Conservation (phyloP, 2,113 vertebrate genomes). For the Dendropsophus ebraccatus region DNA sequence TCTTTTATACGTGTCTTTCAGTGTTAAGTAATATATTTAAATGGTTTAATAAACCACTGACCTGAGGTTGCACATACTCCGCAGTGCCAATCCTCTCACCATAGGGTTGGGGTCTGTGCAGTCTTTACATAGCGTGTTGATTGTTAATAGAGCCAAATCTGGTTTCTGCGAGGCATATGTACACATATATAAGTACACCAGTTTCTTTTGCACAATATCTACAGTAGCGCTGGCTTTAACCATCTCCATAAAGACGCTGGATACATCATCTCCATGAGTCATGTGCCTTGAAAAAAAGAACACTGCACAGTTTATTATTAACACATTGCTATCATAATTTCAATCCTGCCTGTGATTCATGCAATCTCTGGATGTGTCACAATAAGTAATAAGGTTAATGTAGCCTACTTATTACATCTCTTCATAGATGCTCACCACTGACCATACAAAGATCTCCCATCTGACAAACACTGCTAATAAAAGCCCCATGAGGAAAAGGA, state of each 20-base stretch:
- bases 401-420: too few relatives aligned
- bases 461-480: too few relatives aligned
- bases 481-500: too few relatives aligned
- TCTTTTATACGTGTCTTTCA: not conserved
- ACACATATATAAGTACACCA: constrained; percentile 92
- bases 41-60: constrained; percentile 54
- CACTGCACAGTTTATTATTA: not conserved
- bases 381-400: too few relatives aligned
- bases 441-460: too few relatives aligned
- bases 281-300: constrained; percentile 77
- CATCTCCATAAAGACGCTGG: constrained; percentile 92
- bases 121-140: constrained; percentile 92
- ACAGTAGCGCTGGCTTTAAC: constrained; percentile 91
- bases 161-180: constrained; percentile 87
- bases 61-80: constrained; percentile 93
- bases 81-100: constrained; percentile 89
- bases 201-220: constrained; percentile 92
- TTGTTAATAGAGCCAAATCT: constrained; percentile 88
- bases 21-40: not conserved
- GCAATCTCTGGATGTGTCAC: too few relatives aligned
- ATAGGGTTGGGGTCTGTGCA: constrained; percentile 92
- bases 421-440: too few relatives aligned
- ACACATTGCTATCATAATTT: too few relatives aligned
- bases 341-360: too few relatives aligned
- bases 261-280: constrained; percentile 90